Evolutionary conservation across 2,113 vertebrate genomes (phyloP).

Genomic region (Catharus minimus): DNA sequence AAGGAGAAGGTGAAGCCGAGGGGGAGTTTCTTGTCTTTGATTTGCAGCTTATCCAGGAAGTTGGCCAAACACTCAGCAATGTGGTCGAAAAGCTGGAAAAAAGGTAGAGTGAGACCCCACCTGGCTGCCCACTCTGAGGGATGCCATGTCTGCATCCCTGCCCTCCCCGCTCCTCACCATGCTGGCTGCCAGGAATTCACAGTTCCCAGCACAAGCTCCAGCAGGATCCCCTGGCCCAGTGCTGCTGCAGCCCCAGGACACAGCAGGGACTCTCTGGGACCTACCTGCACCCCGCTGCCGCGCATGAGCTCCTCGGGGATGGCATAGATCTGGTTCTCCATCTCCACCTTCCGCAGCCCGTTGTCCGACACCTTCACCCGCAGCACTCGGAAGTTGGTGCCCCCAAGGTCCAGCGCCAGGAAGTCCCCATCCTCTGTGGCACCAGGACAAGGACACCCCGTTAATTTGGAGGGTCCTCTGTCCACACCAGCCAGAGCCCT

Average conservation of each 20-base stretch:
- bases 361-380: slow-evolving; percentile 87
- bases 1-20: slow-evolving; percentile 98
- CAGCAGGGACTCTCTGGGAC: accelerated
- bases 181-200: background rate
- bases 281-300: slow-evolving; percentile 86
- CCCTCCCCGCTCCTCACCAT: accelerated
- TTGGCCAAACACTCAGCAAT: slow-evolving; percentile 89
- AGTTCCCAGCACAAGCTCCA: background rate
- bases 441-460: background rate
- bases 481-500: accelerated
- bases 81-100: slow-evolving; percentile 91
- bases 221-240: background rate
- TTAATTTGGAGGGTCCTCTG: accelerated
- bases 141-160: accelerated
- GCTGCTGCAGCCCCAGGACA: background rate
- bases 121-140: accelerated
- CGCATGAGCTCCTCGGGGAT: slow-evolving; percentile 92
- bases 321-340: slow-evolving; percentile 93
- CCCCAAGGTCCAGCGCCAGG: slow-evolving; percentile 90
- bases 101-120: background rate
- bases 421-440: slow-evolving; percentile 90
- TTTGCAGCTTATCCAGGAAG: slow-evolving; percentile 91
- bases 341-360: slow-evolving; percentile 89
- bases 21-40: slow-evolving; percentile 93
- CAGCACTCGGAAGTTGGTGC: slow-evolving; percentile 91